Evolutionary conservation across 2,797 vertebrate species (phyloP).

Genomic region (Schizopygopsis pylzovi): DNA sequence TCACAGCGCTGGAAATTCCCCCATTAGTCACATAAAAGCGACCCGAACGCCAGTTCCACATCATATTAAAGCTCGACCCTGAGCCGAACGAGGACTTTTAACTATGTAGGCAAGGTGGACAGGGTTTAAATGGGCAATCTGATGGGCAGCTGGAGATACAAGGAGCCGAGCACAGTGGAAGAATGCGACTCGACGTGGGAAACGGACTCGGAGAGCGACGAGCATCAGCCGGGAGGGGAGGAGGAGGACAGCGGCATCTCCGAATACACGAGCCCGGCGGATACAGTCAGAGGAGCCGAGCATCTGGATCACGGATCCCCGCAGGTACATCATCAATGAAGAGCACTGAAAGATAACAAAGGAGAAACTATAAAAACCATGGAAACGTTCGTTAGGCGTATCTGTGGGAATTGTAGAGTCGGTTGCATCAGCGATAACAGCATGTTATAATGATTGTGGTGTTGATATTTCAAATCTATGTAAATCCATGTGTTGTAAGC

Average conservation of each 20-base stretch:
- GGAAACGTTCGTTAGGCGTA: not conserved
- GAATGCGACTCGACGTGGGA: slow-evolving; percentile 98
- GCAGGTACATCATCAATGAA: slow-evolving; percentile 65
- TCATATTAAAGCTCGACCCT: slow-evolving; percentile 15
- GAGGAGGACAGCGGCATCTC: slow-evolving; percentile 75
- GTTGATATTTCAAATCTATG: not conserved
- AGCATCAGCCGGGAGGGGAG: slow-evolving; percentile 61
- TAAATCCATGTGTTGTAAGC: not conserved
- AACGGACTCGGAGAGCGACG: slow-evolving; percentile 88
- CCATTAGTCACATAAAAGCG: slow-evolving; percentile 69
- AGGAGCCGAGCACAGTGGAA: slow-evolving; percentile 94
- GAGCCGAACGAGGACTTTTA: slow-evolving; percentile 13
- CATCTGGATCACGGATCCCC: slow-evolving; percentile 62
- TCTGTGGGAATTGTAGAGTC: not conserved
- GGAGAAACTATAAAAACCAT: not conserved
- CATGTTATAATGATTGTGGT: not conserved
- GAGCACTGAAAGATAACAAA: slow-evolving; percentile 8
- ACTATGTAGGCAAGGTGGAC: slow-evolving; percentile 65
- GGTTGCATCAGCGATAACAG: not conserved
- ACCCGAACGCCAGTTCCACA: slow-evolving; percentile 2
- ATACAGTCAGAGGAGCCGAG: slow-evolving; percentile 68
- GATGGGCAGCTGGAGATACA: slow-evolving; percentile 87
- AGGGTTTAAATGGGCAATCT: slow-evolving; percentile 88
- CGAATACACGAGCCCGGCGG: slow-evolving; percentile 70
- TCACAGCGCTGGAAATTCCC: slow-evolving; percentile 69